Conservation (phyloP, 2,888 invertebrate genomes). For the Eupithecia inturbata region DNA sequence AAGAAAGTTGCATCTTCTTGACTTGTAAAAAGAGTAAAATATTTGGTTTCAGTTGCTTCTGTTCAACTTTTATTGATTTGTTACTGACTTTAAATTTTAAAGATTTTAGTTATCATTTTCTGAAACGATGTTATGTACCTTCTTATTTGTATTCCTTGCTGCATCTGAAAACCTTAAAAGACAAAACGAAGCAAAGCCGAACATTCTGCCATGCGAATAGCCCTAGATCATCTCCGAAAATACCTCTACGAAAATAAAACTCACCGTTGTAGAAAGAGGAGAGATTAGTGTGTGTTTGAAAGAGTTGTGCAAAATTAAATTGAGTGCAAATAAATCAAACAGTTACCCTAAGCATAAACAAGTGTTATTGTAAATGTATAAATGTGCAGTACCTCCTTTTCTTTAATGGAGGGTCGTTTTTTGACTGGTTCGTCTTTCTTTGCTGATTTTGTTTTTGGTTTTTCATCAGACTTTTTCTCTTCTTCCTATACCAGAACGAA, state of each 20-base stretch:
- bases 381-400: slow-evolving; percentile 72
- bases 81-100: background rate
- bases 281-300: slow-evolving; percentile 33
- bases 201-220: slow-evolving; percentile 58
- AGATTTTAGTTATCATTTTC: background rate
- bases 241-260: slow-evolving; percentile 24
- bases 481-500: slow-evolving; percentile 65
- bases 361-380: slow-evolving; percentile 49
- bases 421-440: slow-evolving; percentile 75
- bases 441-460: slow-evolving; percentile 71
- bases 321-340: slow-evolving; percentile 38
- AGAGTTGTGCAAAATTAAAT: slow-evolving; percentile 39
- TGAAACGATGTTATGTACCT: slow-evolving; percentile 12
- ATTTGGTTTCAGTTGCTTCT: background rate
- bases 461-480: slow-evolving; percentile 76
- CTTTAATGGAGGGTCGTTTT: slow-evolving; percentile 77
- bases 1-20: slow-evolving; percentile 40
- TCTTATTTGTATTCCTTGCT: slow-evolving; percentile 9
- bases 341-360: slow-evolving; percentile 49
- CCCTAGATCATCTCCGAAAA: slow-evolving; percentile 48
- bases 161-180: slow-evolving; percentile 33
- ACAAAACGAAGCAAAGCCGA: slow-evolving; percentile 59
- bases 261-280: slow-evolving; percentile 27
- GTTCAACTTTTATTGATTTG: slow-evolving; percentile 1
- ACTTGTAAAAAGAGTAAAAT: slow-evolving; percentile 12